phyloP scores from a whole-genome alignment of 2,888 invertebrate genomes.

The Luffia ferchaultella region DNA sequence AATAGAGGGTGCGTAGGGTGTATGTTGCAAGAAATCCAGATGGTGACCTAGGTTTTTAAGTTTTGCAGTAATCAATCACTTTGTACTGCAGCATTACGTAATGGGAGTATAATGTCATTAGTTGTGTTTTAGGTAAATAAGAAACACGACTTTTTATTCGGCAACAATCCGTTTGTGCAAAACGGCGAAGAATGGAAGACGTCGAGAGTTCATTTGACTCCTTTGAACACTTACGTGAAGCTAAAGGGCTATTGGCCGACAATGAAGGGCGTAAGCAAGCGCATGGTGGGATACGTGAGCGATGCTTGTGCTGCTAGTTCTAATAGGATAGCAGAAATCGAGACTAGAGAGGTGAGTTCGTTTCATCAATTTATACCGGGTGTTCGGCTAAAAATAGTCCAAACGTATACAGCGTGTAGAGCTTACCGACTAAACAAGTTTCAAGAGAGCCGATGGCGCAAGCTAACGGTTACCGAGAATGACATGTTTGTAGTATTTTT shows the following conservation, averaged over 20 bases:
- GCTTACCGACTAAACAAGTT: too few relatives aligned
- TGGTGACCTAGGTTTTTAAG: too few relatives aligned
- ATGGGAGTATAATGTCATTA: not conserved
- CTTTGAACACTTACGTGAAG: constrained; percentile 17
- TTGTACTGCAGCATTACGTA: too few relatives aligned
- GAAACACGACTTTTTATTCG: constrained; percentile 1
- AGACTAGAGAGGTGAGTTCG: constrained; percentile 12
- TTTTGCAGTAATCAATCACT: too few relatives aligned
- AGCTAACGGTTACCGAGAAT: too few relatives aligned
- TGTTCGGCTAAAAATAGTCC: too few relatives aligned
- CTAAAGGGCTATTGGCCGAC: constrained; percentile 14
- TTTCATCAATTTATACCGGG: too few relatives aligned
- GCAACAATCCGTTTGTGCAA: constrained; percentile 24
- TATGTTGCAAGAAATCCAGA: too few relatives aligned
- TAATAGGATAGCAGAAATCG: constrained; percentile 1
- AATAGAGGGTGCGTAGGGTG: too few relatives aligned
- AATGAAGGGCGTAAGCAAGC: constrained; percentile 10
- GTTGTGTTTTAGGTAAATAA: constrained; percentile 1
- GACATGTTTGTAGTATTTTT: not conserved
- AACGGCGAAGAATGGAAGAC: constrained; percentile 23
- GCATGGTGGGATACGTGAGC: constrained; percentile 10
- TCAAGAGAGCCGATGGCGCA: too few relatives aligned
- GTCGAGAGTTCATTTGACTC: constrained; percentile 17
- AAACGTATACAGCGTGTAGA: too few relatives aligned
- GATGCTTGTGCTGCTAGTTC: not conserved